Evolutionary conservation across 2,888 invertebrate species (phyloP), one percentile per base, ranked within the genome.

Genomic region (Chrysomela aeneicollis): DNA sequence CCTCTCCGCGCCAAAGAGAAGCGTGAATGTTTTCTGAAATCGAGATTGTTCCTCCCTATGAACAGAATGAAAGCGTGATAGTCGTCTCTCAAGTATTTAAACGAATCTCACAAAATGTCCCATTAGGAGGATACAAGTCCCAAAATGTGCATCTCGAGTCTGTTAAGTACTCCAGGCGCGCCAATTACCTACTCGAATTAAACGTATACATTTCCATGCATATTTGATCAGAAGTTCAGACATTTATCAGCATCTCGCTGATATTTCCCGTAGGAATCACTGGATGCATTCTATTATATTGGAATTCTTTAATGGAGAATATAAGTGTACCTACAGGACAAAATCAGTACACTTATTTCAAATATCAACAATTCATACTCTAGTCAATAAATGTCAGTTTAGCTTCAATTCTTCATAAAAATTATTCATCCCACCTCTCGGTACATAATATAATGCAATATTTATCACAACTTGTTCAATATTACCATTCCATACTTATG

Each of bases 191-290:
- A 42, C 42, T 42, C 42, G 42, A 42, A 42, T 42, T 42, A 42
- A 42, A 42, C 42, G 42, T 42, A 42, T 42, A 42, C 42, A 42
- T 42, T 42, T 15, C 42, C 42, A 42, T 42, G 42, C 42, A 42
- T 42, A 42, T 42, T 42, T 42, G 42, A 42, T 42, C 42, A 42
- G 42, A 42, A 42, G 9, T 42, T 42, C n/a, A 42, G 42, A 42
- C 42, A 15, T 15, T 42, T 15, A 42, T n/a, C 42, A 42, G 42
- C 15, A 42, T 3, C n/a, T n/a, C 42, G 15, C 42, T 42, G 42
- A n/a, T 42, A 12, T n/a, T 42, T 42, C 12, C 15, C 3, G n/a
- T n/a, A 4, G 15, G n/a, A 42, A n/a, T 2, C 2, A 15, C 15
- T 2, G 15, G 15, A 42, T 42, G 3, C 26, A 26, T 26, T 26